Base-by-base conservation (phyloP, 2,888 invertebrate species). In the Chloroclysta siterata region DNA sequence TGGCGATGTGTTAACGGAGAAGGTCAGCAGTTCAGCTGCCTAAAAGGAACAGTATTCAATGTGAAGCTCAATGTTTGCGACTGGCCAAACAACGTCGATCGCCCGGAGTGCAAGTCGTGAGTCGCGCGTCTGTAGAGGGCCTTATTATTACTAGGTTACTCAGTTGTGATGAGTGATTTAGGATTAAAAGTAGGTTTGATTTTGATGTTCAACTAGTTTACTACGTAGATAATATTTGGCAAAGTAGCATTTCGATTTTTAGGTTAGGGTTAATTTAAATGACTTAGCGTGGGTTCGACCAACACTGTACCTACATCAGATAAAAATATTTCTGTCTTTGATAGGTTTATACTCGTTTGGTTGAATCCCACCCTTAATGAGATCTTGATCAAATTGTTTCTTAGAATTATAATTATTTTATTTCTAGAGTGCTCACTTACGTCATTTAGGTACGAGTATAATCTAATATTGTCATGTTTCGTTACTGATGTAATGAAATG, bases 1-100 rank as follows among this genome's bases (percentile, higher is more conserved):
- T 97, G 96, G 91, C 95, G 97, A 66, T 98, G 98, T 81, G 96
- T 96, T 22, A 95, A 97, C 81, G 97, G 96, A 5, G 95, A 95
- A 78, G 95, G 96, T 4, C 88, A 95, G 53, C 94, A 95, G 72
- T 96, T 97, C 80, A 92, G 94, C 13, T 98, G 98, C 79, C 94
- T 95, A 70, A 91, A 94, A 0, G 96, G 96, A 28, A 95, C 97
- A 0, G 95, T 96, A 4, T 98, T 96, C 93, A 96, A 97, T 78
- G 94, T 94, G 0, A 86, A 93, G 29, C 92, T 94, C 48, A 94
- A 95, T 75, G 94, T 96, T 14, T 98, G 98, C 83, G 97, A 97
- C 84, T 98, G 97, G 97, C 96, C 96, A 0, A 93, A 94, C 65
- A 95, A 95, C 77, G 95, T 95, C 1, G 94, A 96, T 75, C 94